Evolutionary conservation across 2,888 invertebrate species (phyloP).

Genomic region (Thecocarcelia acutangulata): DNA sequence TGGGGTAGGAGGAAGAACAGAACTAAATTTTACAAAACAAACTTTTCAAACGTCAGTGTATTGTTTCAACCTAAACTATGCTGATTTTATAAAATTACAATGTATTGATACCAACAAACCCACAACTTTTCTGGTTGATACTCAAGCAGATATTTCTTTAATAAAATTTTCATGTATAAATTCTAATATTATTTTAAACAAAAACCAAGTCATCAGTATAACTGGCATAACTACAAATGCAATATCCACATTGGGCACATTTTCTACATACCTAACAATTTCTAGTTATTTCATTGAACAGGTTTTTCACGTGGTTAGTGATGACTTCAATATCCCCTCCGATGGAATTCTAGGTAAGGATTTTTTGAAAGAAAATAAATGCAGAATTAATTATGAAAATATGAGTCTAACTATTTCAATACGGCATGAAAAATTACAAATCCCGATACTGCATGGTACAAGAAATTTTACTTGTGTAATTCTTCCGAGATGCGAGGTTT

Average conservation of each 20-base stretch:
- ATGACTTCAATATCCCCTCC: slow-evolving; percentile 15
- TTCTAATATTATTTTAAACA: background rate
- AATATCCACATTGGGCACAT: background rate
- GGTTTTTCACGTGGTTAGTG: slow-evolving; percentile 14
- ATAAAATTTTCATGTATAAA: slow-evolving; percentile 14
- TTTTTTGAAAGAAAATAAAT: slow-evolving; percentile 17
- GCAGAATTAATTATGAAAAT: slow-evolving; percentile 11
- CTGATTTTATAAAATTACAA: slow-evolving; percentile 24
- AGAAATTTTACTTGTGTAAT: background rate
- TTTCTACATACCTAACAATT: background rate
- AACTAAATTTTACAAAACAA: background rate
- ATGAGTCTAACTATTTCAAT: slow-evolving; percentile 5
- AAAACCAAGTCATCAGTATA: background rate
- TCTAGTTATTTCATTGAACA: slow-evolving; percentile 8
- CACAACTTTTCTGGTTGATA: slow-evolving; percentile 24
- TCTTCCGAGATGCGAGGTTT: slow-evolving; percentile 32
- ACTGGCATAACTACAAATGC: background rate
- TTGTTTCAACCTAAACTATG: slow-evolving; percentile 18
- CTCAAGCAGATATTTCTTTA: slow-evolving; percentile 18
- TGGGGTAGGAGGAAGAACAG: background rate
- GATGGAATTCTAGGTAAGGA: slow-evolving; percentile 2
- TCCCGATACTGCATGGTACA: slow-evolving; percentile 12
- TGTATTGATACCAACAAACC: background rate
- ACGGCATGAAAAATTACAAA: background rate
- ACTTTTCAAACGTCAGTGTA: slow-evolving; percentile 1